phyloP scores from a whole-genome alignment of 2,888 invertebrate genomes.

The Drosophila meridionalis region DNA sequence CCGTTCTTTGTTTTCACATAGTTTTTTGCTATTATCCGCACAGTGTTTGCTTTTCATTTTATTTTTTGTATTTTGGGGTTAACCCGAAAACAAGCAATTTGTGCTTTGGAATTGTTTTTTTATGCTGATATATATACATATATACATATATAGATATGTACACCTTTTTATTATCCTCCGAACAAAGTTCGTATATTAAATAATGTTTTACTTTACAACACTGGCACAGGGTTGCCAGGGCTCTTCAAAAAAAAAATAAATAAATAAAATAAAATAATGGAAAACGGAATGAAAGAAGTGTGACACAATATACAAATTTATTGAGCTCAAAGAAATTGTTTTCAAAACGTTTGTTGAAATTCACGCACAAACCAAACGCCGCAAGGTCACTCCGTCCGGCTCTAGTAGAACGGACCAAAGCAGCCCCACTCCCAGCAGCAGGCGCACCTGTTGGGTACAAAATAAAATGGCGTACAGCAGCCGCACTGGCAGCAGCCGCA shows the following conservation, averaged over 20 bases:
- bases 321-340: slow-evolving; percentile 53
- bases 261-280: too few relatives aligned
- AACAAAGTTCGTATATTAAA: slow-evolving; percentile 51
- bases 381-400: not conserved
- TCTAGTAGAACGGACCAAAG: slow-evolving; percentile 68
- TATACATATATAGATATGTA: not conserved
- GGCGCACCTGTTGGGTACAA: slow-evolving; percentile 52
- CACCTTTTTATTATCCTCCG: not conserved
- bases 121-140: not conserved
- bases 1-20: slow-evolving; percentile 32
- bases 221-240: slow-evolving; percentile 21
- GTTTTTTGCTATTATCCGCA: slow-evolving; percentile 36
- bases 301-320: slow-evolving; percentile 62
- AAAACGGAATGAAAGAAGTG: not conserved
- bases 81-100: slow-evolving; percentile 64
- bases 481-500: slow-evolving; percentile 44
- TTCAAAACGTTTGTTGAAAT: slow-evolving; percentile 35
- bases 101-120: slow-evolving; percentile 45
- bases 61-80: slow-evolving; percentile 30
- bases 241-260: not conserved
- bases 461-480: slow-evolving; percentile 65
- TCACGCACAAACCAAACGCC: slow-evolving; percentile 7
- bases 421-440: slow-evolving; percentile 69
- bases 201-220: slow-evolving; percentile 50
- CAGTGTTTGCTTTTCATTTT: slow-evolving; percentile 13